Conservation (phyloP, 2,113 vertebrate genomes). For the Myotis brandtii region DNA sequence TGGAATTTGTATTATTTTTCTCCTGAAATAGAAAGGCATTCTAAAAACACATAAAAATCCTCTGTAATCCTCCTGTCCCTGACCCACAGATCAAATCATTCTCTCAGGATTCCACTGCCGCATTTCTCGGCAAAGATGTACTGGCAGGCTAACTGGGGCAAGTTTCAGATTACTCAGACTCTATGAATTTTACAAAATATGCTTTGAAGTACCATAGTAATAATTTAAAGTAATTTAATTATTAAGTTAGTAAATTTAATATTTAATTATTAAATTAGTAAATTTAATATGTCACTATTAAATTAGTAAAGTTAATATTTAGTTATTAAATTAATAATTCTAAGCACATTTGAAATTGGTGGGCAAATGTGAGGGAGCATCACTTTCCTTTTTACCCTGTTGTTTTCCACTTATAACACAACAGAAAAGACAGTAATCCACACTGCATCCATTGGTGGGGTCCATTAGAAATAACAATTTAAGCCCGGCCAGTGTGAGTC, state of each 20-base stretch:
- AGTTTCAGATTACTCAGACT: slow-evolving; percentile 62
- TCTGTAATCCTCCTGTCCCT: slow-evolving; percentile 35
- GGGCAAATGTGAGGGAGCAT: not conserved
- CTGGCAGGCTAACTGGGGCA: slow-evolving; percentile 12
- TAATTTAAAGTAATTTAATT: slow-evolving; percentile 6
- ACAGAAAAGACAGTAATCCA: not conserved
- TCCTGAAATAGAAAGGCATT: slow-evolving; percentile 71
- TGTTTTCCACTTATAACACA: not conserved
- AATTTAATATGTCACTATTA: not conserved
- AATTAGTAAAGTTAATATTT: not conserved
- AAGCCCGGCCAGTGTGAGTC: not conserved
- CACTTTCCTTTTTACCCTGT: not conserved
- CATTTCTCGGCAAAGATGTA: slow-evolving; percentile 55
- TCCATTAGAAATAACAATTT: not conserved
- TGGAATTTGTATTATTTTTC: slow-evolving; percentile 23
- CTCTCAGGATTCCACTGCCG: slow-evolving; percentile 43
- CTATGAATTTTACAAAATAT: slow-evolving; percentile 65
- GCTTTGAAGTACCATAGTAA: slow-evolving; percentile 61
- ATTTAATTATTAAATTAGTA: not conserved
- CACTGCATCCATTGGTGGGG: not conserved
- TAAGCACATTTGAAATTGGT: slow-evolving; percentile 51
- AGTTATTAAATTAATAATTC: not conserved
- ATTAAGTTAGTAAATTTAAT: not conserved
- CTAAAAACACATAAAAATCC: slow-evolving; percentile 64
- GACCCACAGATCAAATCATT: slow-evolving; percentile 47